These are phyloP conservation scores for Lacerta viridis DNA, from an alignment of 2,797 vertebrate species.

Conservation along the genomic window DNA sequence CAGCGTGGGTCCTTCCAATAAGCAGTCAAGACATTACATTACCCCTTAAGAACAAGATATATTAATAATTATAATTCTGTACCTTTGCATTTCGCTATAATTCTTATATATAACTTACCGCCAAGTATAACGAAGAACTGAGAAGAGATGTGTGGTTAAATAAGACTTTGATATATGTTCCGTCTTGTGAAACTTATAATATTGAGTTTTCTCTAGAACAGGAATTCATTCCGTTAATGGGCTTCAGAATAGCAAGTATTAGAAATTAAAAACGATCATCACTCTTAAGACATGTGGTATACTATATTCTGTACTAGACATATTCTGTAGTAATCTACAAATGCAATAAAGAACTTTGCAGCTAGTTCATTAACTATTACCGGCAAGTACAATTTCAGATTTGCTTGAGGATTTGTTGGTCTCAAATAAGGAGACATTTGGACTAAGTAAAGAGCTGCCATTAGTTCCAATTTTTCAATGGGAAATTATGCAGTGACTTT, in stretches of 20 bases:
- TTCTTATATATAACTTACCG: no score
- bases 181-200: no score
- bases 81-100: no score
- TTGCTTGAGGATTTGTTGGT: not conserved
- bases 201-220: no score
- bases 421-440: not conserved
- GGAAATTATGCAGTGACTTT: not conserved
- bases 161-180: no score
- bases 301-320: not conserved
- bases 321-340: not conserved
- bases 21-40: no score
- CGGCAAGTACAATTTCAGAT: not conserved
- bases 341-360: not conserved
- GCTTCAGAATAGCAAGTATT: not conserved
- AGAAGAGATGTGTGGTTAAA: no score
- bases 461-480: not conserved
- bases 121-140: no score
- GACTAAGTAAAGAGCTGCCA: not conserved
- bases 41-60: no score
- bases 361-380: not conserved
- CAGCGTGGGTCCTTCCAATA: no score
- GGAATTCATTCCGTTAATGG: no score
- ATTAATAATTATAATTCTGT: no score
- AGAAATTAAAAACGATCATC: not conserved
- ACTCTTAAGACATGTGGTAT: conserved; percentile 1